Evolutionary conservation across 2,797 vertebrate species (phyloP).

Genomic region (Phyllotis vaccarum): DNA sequence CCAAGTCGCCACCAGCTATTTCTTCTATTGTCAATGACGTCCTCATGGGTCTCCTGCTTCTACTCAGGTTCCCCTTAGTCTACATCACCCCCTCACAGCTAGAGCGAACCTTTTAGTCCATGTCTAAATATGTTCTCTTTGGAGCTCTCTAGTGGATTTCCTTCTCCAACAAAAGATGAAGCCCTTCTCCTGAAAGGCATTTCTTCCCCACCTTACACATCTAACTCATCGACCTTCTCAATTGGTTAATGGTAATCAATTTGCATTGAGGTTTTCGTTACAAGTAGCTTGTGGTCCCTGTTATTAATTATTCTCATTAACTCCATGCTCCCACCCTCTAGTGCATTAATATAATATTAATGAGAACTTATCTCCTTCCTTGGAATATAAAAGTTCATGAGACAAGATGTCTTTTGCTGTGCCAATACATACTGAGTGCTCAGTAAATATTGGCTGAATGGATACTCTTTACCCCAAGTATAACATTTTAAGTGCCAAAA

Average conservation of each 20-base stretch:
- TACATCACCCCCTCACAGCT: not conserved
- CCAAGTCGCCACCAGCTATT: not conserved
- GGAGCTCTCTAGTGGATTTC: not conserved
- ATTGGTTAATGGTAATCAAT: not conserved
- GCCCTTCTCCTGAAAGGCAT: not conserved
- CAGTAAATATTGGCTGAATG: not conserved
- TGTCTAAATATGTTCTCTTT: not conserved
- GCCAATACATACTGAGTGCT: not conserved
- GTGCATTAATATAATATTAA: not conserved
- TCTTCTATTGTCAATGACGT: not conserved
- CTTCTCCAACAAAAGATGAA: not conserved
- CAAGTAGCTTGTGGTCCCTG: not conserved
- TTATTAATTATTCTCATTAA: not conserved
- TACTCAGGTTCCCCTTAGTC: not conserved
- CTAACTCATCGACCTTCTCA: not conserved
- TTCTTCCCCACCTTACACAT: not conserved
- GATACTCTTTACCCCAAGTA: not conserved
- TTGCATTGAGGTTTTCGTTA: not conserved
- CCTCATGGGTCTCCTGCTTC: not conserved
- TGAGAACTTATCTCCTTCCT: not conserved
- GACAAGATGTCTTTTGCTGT: not conserved
- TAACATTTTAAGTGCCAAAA: conserved; percentile 41
- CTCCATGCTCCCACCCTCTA: not conserved
- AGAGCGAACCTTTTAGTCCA: too few relatives aligned
- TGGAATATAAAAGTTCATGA: not conserved